A percentile compares a stretch with the other conserved stretches of the same genome.
phyloP scores from a whole-genome alignment of 2,888 invertebrate genomes.

The Corythucha ciliata region DNA sequence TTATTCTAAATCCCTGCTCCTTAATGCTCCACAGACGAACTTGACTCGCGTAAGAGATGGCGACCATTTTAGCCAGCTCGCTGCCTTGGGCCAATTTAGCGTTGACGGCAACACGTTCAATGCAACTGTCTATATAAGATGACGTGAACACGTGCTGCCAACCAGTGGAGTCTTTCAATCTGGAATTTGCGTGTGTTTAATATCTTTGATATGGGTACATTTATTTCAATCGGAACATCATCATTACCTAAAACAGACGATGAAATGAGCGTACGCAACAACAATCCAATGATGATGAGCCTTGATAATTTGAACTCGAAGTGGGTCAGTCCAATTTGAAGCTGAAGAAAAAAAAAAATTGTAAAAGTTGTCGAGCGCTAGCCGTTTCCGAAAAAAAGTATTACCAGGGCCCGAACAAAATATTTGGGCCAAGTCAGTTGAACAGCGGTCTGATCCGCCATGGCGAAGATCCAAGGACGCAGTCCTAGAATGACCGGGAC shows the following conservation, averaged over 20 bases:
- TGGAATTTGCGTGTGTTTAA: constrained; percentile 33
- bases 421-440: constrained; percentile 60
- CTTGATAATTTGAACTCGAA: constrained; percentile 84
- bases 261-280: constrained; percentile 91
- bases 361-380: constrained; percentile 19
- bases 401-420: constrained; percentile 50
- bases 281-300: constrained; percentile 98
- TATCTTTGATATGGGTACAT: neutral
- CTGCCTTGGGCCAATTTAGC: constrained; percentile 49
- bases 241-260: constrained; percentile 78
- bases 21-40: constrained; percentile 71
- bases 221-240: constrained; percentile 9
- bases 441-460: constrained; percentile 62
- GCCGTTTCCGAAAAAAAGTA: constrained; percentile 53
- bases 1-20: constrained; percentile 63
- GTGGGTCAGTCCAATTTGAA: constrained; percentile 69
- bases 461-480: constrained; percentile 72
- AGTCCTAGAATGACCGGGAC: constrained; percentile 63
- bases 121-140: constrained; percentile 76
- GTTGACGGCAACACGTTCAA: constrained; percentile 79
- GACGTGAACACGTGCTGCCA: constrained; percentile 95
- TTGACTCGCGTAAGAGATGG: constrained; percentile 66
- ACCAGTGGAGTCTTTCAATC: constrained; percentile 91
- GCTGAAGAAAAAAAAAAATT: constrained; percentile 42
- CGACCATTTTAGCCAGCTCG: constrained; percentile 66